These are phyloP conservation scores for Drosophila mimetica DNA, from an alignment of 2,888 invertebrate genomes.

Conservation along the genomic window DNA sequence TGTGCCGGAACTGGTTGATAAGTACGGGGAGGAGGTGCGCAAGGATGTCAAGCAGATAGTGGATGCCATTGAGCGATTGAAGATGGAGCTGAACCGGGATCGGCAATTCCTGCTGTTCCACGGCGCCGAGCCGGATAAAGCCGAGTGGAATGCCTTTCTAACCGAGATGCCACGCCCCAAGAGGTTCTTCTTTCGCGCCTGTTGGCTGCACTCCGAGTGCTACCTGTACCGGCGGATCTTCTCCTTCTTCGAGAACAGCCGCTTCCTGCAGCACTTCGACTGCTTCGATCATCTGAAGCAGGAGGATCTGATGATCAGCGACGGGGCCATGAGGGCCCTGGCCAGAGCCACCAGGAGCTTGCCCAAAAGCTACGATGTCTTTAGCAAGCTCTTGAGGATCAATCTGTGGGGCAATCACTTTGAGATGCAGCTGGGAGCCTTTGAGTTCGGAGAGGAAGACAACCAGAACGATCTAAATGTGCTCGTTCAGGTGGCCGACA, in stretches of 20 bases:
- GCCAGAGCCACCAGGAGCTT: conserved; percentile 47
- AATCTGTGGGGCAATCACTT: conserved; percentile 96
- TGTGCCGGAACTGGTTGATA: conserved; percentile 87
- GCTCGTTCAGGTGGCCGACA: conserved; percentile 83
- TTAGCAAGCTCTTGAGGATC: conserved; percentile 85
- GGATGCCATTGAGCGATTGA: conserved; percentile 90
- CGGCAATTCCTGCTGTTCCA: conserved; percentile 88
- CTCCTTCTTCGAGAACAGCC: conserved; percentile 88
- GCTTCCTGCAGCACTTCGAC: conserved; percentile 88
- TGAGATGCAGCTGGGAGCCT: conserved; percentile 78
- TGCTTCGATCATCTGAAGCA: conserved; percentile 91
- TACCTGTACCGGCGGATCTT: conserved; percentile 92
- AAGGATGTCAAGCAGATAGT: conserved; percentile 89
- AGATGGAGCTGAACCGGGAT: conserved; percentile 95
- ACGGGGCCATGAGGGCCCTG: conserved; percentile 60
- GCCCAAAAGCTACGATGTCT: conserved; percentile 41
- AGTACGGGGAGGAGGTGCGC: conserved; percentile 86
- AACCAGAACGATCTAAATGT: conserved; percentile 28
- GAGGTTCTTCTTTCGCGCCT: conserved; percentile 88
- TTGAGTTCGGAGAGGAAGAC: conserved; percentile 22
- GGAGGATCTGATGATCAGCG: conserved; percentile 85
- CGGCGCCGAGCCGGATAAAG: conserved; percentile 76
- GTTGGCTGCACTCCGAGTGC: conserved; percentile 96
- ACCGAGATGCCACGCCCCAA: conserved; percentile 82
- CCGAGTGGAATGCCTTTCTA: conserved; percentile 85